Conservation (phyloP, 2,797 vertebrate genomes). For the Falco concolor region DNA sequence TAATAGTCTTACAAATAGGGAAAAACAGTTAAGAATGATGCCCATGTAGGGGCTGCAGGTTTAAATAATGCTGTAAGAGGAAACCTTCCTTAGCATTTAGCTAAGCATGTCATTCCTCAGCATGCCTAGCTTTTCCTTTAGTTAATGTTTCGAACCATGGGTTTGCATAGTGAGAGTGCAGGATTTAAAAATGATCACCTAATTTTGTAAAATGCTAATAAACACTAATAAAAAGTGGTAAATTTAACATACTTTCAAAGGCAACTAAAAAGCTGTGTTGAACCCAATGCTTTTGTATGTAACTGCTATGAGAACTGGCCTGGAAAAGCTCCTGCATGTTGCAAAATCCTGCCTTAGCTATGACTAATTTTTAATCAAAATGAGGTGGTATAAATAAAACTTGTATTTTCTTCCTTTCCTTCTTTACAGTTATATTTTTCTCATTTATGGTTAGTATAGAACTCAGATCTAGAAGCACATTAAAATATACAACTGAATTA, state of each 20-base stretch:
- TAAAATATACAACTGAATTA: neutral
- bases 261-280: neutral
- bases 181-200: neutral
- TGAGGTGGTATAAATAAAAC: neutral
- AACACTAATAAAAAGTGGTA: neutral
- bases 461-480: neutral
- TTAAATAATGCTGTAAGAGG: neutral
- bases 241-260: neutral
- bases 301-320: conserved; percentile 60
- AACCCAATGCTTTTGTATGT: neutral
- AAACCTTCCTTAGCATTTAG: neutral
- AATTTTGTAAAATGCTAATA: neutral
- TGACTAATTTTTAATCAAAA: neutral
- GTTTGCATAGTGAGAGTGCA: neutral
- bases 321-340: conserved; percentile 41
- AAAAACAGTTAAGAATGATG: neutral
- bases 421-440: neutral
- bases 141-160: neutral
- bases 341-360: conserved; percentile 45
- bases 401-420: neutral
- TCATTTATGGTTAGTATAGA: neutral
- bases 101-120: no score
- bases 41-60: neutral
- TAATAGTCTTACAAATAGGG: neutral
- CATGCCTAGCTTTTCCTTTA: neutral